Evolutionary conservation across 1,140 invertebrate genomes (phyloP).

Genomic region (Euschistus heros): DNA sequence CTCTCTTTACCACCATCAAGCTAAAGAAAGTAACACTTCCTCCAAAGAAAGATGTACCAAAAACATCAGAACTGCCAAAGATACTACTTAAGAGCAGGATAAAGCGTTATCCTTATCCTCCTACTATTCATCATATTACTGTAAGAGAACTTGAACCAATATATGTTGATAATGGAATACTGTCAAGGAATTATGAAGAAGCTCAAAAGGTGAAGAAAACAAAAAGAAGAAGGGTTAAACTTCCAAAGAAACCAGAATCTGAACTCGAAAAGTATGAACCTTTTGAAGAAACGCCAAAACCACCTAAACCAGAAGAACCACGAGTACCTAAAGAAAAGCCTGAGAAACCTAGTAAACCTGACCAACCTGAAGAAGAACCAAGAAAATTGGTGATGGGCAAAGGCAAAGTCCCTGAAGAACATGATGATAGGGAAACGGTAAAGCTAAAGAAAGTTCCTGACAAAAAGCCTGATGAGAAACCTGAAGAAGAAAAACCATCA

Average conservation of each 20-base stretch:
- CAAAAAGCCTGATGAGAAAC: conserved; percentile 25
- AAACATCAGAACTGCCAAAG: conserved; percentile 42
- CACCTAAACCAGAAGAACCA: conserved; percentile 28
- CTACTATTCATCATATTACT: conserved; percentile 34
- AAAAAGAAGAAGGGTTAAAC: conserved; percentile 40
- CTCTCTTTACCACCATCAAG: conserved; percentile 50
- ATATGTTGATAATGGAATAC: conserved; percentile 45
- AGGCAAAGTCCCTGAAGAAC: conserved; percentile 33
- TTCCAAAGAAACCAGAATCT: conserved; percentile 34
- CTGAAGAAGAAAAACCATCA: conserved; percentile 29
- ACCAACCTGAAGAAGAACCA: conserved; percentile 36
- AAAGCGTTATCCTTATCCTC: conserved; percentile 38
- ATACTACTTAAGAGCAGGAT: conserved; percentile 53
- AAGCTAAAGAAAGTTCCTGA: conserved; percentile 27
- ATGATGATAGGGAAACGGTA: conserved; percentile 29
- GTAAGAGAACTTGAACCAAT: conserved; percentile 31
- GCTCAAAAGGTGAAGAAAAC: conserved; percentile 48
- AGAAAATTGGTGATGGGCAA: conserved; percentile 36
- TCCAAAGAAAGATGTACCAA: conserved; percentile 40
- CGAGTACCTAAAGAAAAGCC: conserved; percentile 37
- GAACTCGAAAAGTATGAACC: conserved; percentile 43
- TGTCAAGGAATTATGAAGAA: conserved; percentile 58
- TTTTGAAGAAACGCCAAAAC: conserved; percentile 34
- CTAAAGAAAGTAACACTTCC: conserved; percentile 46
- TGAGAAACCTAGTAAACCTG: conserved; percentile 30